phyloP scores from a whole-genome alignment of 2,888 invertebrate species.

The Epistrophella euchroma region DNA sequence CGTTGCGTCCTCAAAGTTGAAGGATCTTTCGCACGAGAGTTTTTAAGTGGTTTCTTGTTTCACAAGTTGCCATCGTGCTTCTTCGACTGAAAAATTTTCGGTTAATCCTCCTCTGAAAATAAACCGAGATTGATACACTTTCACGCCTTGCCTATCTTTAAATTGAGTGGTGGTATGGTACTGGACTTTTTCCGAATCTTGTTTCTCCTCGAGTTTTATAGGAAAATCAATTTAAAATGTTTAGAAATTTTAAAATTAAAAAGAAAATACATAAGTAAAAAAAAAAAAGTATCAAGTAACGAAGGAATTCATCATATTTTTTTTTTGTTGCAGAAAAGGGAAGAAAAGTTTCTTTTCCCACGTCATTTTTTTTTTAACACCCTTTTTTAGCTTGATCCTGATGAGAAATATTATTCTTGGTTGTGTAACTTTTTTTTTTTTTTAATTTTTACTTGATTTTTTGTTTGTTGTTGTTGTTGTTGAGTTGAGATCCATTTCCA shows the following conservation, averaged over 20 bases:
- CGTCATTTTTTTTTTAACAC: constrained; percentile 13
- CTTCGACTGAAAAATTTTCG: constrained; percentile 1
- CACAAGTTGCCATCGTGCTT: constrained; percentile 27
- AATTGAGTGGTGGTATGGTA: background rate
- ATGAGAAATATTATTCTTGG: constrained; percentile 37
- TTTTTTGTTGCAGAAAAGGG: background rate
- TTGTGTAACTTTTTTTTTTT: constrained; percentile 25
- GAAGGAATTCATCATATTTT: constrained; percentile 55
- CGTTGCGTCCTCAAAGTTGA: constrained; percentile 16
- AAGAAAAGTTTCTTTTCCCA: constrained; percentile 26
- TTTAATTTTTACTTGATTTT: constrained; percentile 9
- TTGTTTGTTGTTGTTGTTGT: background rate
- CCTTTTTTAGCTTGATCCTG: constrained; percentile 31
- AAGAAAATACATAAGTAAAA: constrained; percentile 2
- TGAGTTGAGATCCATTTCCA: background rate
- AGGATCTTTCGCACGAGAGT: constrained; percentile 29
- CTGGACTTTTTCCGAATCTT: constrained; percentile 2
- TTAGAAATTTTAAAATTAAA: constrained; percentile 32
- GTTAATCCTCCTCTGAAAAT: constrained; percentile 2
- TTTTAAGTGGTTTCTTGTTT: constrained; percentile 47
- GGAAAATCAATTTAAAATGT: constrained; percentile 45
- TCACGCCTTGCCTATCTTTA: constrained; percentile 30
- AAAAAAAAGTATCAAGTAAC: constrained; percentile 48
- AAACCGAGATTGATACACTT: constrained; percentile 41
- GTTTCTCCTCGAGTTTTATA: background rate